These are phyloP conservation scores for Wasmannia auropunctata DNA, from an alignment of 1,140 invertebrate species.

Conservation along the genomic window DNA sequence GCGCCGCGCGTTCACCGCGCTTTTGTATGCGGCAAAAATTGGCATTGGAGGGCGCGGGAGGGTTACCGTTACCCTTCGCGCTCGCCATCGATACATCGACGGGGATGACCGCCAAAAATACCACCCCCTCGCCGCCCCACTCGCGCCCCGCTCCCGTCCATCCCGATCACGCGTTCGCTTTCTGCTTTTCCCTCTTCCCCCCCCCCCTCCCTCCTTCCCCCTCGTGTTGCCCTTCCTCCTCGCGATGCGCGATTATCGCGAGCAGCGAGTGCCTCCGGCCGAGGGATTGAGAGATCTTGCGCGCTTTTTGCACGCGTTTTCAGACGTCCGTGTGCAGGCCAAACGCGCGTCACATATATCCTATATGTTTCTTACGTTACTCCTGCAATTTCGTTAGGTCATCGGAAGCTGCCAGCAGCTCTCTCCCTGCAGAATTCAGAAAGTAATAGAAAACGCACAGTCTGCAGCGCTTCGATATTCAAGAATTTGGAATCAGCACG, in stretches of 20 bases:
- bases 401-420: neutral
- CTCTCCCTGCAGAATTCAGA: too few species aligned
- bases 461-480: neutral
- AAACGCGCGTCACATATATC: too few species aligned
- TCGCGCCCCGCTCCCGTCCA: too few species aligned
- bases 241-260: neutral
- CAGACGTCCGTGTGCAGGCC: neutral
- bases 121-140: too few species aligned
- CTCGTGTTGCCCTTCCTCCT: neutral
- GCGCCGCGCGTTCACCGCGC: conserved; percentile 25
- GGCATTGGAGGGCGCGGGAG: conserved; percentile 69
- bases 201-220: neutral
- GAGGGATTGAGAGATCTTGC: neutral
- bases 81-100: conserved; percentile 63
- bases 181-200: neutral
- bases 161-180: conserved; percentile 60
- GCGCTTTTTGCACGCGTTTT: neutral
- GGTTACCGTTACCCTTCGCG: conserved; percentile 59
- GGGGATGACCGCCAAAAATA: conserved; percentile 69
- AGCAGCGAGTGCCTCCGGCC: conserved; percentile 31
- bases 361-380: neutral
- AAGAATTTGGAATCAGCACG: conserved; percentile 62
- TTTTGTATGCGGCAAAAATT: conserved; percentile 73
- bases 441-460: neutral
- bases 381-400: neutral